A percentile compares a stretch with the other conserved stretches of the same genome.
These are phyloP conservation scores for Erebia ligea DNA, from an alignment of 2,888 invertebrate species.

Conservation along the genomic window DNA sequence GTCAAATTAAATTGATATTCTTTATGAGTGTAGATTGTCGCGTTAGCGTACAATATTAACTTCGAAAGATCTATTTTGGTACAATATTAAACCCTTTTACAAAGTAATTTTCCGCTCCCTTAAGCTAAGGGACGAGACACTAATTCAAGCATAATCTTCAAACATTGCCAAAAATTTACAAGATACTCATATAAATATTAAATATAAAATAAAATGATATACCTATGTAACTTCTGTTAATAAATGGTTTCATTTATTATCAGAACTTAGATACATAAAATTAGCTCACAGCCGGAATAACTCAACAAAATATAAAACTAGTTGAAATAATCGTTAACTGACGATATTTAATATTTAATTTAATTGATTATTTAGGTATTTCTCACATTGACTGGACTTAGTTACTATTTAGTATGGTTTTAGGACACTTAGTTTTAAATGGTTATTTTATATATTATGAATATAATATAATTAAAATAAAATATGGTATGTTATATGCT, in stretches of 20 bases:
- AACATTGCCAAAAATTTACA: slow-evolving; percentile 24
- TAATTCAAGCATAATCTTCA: slow-evolving; percentile 16
- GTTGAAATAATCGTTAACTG: neutral
- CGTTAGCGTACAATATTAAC: slow-evolving; percentile 1
- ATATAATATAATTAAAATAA: neutral
- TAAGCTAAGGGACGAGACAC: slow-evolving; percentile 27
- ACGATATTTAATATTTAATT: neutral
- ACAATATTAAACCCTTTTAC: slow-evolving; percentile 32
- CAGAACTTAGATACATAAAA: neutral
- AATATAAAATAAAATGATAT: no score
- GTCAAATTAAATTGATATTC: neutral
- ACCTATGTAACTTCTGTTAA: no score
- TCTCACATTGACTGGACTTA: neutral
- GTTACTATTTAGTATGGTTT: slow-evolving; percentile 8
- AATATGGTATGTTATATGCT: neutral
- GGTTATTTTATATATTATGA: neutral
- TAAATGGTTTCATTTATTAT: neutral
- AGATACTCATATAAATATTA: neutral
- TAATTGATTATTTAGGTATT: neutral
- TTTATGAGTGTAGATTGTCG: neutral
- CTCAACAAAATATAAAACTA: slow-evolving; percentile 13
- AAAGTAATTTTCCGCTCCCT: slow-evolving; percentile 35
- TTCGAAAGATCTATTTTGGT: slow-evolving; percentile 31
- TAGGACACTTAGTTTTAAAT: slow-evolving; percentile 27
- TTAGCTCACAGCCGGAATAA: slow-evolving; percentile 35